Base-by-base conservation (phyloP, 1,140 invertebrate species). In the Zeugodacus cucurbitae region DNA sequence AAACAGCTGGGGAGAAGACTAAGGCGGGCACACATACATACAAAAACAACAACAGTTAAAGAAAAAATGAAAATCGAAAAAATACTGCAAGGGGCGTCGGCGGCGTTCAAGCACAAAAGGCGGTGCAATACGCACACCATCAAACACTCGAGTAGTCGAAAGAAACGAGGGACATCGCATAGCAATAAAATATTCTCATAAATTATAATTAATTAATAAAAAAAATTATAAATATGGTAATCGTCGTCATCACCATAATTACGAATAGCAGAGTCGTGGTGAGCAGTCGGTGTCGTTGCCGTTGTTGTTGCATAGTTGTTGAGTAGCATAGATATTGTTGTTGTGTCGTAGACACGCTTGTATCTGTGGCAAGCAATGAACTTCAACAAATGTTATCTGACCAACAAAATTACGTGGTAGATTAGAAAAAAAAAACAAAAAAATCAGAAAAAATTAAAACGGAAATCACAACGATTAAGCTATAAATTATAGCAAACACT, bases 181-280 rank as follows among this genome's bases (percentile, higher is more conserved):
- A 14, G 32, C 20, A 34, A 87, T 87, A 87, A 87, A 87, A 87
- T 34, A 87, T 87, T 58, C 85, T 87, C 85, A 87, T 87, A 87
- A 87, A 87, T 87, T 87, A 87, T 87, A 59, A 87, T 87, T 87
- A 87, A 87, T 87, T 87, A 87, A 87, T 87, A 59, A 87, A 86
- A 86, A 62, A 87, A 87, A 87, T 58, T 87, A 48, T 59, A 59
- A 87, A 87, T 87, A 87, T 87, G 54, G 20, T 87, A 87, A 59
- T 87, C 85, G 29, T 59, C 74, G 74, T 44, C 74, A 48, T 82
- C 74, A 82, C 74, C 74, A 82, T 82, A 82, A 82, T 82, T 82
- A 82, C n/a, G 32, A 20, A 37, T 37, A 70, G 34, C 32, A 32
- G 64, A 8, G 37, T 8, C 26, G 74, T 44, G 26, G 74, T 34